Base-by-base conservation (phyloP, 1,140 invertebrate genomes). In the Zaprionus davidi region DNA sequence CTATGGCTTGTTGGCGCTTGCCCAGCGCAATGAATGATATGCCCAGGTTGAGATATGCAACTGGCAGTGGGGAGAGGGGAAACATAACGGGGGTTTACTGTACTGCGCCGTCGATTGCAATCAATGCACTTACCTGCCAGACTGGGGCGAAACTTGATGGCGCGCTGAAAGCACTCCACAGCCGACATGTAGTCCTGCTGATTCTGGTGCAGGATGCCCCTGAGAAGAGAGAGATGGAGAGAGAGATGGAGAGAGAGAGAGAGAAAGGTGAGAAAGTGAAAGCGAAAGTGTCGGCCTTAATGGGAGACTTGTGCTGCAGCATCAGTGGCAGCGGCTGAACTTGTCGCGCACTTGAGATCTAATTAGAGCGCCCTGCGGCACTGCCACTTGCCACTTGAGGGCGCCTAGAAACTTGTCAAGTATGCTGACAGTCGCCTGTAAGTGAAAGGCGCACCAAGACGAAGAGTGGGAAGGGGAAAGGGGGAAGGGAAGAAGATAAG, bases 21-120 rank as follows among this genome's bases (percentile, higher is more conserved):
- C 97, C 98, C 57, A 97, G 94, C 9, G 96, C 95, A 76, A 97
- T 96, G 73, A 98, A 94, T 24, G 98, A 96, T 72, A 98, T 96
- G 2, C 98, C 98, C 82, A 99, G 94, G 92, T 99, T 99, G 68
- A 99, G 95, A 93, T 99, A 98, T 46, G 98, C 98, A 95, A 99
- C 98, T 99, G 24, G 34, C 17, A 17, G 11, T 6, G 26, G 7
- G 17, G 46, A 13, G 13, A 44, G 0, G 20, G 5, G 26, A 17
- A 20, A 38, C 20, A 28, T n/a, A 17, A n/a, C n/a, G 41, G 17
- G n/a, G 41, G 41, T n/a, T 53, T 44, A 15, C 31, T 31, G 70
- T 24, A 22, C 31, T 11, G 11, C 12, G 13, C 17, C 5, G 12
- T 13, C 15, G n/a, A 7, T n/a, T 22, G 7, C 13, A 6, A 36